Conservation (phyloP, 1,140 invertebrate species). For the Prorops nasuta region DNA sequence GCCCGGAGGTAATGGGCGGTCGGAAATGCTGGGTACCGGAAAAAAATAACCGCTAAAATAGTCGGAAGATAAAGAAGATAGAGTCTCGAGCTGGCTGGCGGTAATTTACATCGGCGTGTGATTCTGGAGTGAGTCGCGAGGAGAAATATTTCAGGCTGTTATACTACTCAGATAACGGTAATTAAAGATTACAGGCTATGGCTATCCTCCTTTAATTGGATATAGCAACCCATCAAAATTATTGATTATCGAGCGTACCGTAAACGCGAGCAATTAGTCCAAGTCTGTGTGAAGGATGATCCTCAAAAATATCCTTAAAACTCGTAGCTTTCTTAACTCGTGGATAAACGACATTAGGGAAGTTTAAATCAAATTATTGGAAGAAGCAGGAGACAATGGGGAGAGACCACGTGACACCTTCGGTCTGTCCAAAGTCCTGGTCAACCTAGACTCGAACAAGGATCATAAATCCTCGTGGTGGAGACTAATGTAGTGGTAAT, state of each 20-base stretch:
- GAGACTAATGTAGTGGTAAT: slow-evolving; percentile 58
- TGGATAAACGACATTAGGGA: too few relatives aligned
- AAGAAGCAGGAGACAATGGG: too few relatives aligned
- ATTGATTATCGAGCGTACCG: slow-evolving; percentile 9
- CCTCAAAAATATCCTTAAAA: too few relatives aligned
- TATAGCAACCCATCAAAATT: too few relatives aligned
- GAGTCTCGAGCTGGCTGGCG: slow-evolving; percentile 36
- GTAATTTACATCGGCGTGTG: slow-evolving; percentile 55
- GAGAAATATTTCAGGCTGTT: slow-evolving; percentile 46
- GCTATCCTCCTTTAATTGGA: too few relatives aligned
- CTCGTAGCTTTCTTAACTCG: slow-evolving; percentile 1
- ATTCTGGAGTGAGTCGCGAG: slow-evolving; percentile 47
- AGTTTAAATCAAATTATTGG: too few relatives aligned
- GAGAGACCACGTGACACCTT: not conserved
- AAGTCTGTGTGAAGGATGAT: too few relatives aligned
- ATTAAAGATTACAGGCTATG: slow-evolving; percentile 54
- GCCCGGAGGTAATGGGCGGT: slow-evolving; percentile 21
- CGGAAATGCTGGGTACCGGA: slow-evolving; percentile 37
- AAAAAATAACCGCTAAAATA: slow-evolving; percentile 56
- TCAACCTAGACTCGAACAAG: slow-evolving; percentile 33
- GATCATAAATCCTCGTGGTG: slow-evolving; percentile 51
- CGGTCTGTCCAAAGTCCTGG: slow-evolving; percentile 31
- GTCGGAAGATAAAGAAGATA: slow-evolving; percentile 57
- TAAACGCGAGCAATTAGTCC: too few relatives aligned
- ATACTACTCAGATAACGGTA: slow-evolving; percentile 49